A percentile compares a stretch with the other conserved stretches of the same genome.
phyloP scores from a whole-genome alignment of 2,888 invertebrate genomes.

The Protonemura montana region DNA sequence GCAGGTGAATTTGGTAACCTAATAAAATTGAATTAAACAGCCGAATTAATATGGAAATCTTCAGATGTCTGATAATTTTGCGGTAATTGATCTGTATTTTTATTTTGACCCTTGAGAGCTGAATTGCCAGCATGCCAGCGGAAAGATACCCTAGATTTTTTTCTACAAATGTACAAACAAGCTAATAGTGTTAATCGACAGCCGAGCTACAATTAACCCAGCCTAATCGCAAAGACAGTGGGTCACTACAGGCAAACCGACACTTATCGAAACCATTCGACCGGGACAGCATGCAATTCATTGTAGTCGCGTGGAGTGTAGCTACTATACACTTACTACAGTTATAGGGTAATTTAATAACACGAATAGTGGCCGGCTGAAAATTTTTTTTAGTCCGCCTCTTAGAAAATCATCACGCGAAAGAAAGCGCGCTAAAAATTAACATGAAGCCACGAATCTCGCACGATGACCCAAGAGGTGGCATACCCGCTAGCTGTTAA shows the following conservation, averaged over 20 bases:
- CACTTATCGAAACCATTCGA: not conserved
- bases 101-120: not conserved
- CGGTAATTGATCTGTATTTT: not conserved
- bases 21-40: not conserved
- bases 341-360: not conserved
- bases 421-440: not conserved
- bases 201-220: not conserved
- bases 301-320: not conserved
- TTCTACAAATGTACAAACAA: no score
- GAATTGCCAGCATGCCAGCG: not conserved
- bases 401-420: not conserved
- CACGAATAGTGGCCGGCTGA: not conserved
- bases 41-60: not conserved
- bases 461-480: not conserved
- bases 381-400: not conserved
- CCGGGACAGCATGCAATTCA: not conserved
- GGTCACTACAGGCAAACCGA: not conserved
- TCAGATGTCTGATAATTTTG: not conserved
- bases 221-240: not conserved
- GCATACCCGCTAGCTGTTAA: no score
- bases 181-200: no score
- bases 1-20: not conserved
- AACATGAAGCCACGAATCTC: not conserved
- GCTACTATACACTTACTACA: not conserved
- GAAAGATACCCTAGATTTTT: not conserved